A percentile compares a stretch with the other conserved stretches of the same genome.
These are phyloP conservation scores for Balanococcus diminutus DNA, from an alignment of 2,888 invertebrate genomes.

Conservation along the genomic window DNA sequence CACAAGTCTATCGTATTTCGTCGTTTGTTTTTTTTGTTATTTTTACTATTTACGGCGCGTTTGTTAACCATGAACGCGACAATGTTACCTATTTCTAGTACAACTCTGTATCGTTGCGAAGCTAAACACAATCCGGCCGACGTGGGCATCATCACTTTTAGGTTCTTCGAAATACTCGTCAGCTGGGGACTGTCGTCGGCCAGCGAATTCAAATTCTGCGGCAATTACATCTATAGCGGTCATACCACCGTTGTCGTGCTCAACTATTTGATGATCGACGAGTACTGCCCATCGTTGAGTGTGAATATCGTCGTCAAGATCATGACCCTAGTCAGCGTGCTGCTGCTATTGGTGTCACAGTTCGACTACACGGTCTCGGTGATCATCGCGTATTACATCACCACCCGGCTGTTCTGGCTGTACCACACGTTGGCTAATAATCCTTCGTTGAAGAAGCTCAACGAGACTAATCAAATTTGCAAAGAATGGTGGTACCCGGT, in stretches of 20 bases:
- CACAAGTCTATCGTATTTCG: constrained; percentile 49
- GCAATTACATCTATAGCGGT: constrained; percentile 48
- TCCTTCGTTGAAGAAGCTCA: constrained; percentile 16
- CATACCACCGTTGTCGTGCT: constrained; percentile 36
- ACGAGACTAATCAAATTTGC: constrained; percentile 42
- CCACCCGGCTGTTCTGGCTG: constrained; percentile 44
- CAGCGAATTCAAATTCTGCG: constrained; percentile 36
- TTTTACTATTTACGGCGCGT: constrained; percentile 24
- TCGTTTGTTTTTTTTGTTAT: constrained; percentile 36
- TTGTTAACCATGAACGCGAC: constrained; percentile 49
- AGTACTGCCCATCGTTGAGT: constrained; percentile 1
- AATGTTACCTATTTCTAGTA: constrained; percentile 48
- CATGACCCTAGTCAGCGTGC: background rate
- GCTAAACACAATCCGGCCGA: background rate
- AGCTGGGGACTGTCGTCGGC: constrained; percentile 12
- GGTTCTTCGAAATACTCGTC: constrained; percentile 23
- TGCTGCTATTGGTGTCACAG: background rate
- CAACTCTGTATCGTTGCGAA: constrained; percentile 9
- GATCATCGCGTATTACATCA: constrained; percentile 47
- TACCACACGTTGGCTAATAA: constrained; percentile 51
- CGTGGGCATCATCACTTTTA: background rate
- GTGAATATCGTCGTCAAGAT: constrained; percentile 3
- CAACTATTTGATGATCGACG: constrained; percentile 37
- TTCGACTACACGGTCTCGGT: constrained; percentile 49
- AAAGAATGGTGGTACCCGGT: constrained; percentile 51